Evolutionary conservation across 2,113 vertebrate species (phyloP).

Genomic region (Apaloderma vittatum): DNA sequence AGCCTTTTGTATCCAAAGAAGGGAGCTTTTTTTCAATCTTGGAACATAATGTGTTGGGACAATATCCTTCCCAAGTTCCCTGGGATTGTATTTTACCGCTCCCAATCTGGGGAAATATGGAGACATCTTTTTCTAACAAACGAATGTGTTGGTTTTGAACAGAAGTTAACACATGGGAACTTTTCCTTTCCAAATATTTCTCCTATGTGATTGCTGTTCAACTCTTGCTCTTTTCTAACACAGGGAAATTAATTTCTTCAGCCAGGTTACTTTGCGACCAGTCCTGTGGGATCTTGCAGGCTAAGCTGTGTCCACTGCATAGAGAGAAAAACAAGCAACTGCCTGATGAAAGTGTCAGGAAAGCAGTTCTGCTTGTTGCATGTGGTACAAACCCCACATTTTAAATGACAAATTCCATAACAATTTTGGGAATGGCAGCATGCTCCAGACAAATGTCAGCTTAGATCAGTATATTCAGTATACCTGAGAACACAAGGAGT

Average conservation of each 20-base stretch:
- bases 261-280: background rate
- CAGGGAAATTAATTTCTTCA: background rate
- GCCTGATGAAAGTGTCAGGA: background rate
- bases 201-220: background rate
- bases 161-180: constrained; percentile 38
- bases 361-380: background rate
- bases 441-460: background rate
- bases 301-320: background rate
- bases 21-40: background rate
- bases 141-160: background rate
- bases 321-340: background rate
- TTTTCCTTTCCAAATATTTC: constrained; percentile 51
- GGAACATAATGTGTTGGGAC: background rate
- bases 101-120: background rate
- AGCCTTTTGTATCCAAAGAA: background rate
- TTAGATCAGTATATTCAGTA: background rate
- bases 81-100: constrained; percentile 11
- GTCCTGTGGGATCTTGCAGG: background rate
- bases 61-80: background rate
- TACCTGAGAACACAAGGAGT: background rate
- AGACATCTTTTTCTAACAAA: constrained; percentile 8
- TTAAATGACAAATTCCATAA: background rate
- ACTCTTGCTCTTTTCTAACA: background rate
- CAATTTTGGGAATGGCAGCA: background rate
- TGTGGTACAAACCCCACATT: accelerated